phyloP scores from a whole-genome alignment of 2,113 vertebrate genomes.

The Amphiprion percula region DNA sequence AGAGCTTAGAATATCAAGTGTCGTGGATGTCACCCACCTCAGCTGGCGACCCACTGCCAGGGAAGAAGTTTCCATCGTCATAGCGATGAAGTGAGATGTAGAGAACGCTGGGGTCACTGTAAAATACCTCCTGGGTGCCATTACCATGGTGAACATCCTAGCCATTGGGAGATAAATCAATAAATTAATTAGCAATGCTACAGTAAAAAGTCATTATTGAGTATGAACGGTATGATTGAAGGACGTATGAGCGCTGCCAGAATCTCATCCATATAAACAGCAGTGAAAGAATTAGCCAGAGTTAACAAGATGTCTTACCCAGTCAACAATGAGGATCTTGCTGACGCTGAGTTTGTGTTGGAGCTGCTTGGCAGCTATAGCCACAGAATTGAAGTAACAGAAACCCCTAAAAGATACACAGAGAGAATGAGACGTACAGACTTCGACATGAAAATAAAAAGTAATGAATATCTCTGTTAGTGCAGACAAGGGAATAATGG shows the following conservation, averaged over 20 bases:
- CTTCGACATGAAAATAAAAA: not conserved
- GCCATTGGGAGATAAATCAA: not conserved
- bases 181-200: not conserved
- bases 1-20: not conserved
- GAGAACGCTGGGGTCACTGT: slow-evolving; percentile 90
- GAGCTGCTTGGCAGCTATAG: slow-evolving; percentile 90
- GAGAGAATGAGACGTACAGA: not conserved
- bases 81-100: slow-evolving; percentile 95
- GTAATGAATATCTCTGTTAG: not conserved
- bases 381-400: slow-evolving; percentile 96
- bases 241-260: too few species aligned
- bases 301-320: slow-evolving; percentile 84
- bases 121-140: slow-evolving; percentile 94
- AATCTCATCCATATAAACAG: not conserved
- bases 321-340: slow-evolving; percentile 96
- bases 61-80: slow-evolving; percentile 94
- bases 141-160: slow-evolving; percentile 97
- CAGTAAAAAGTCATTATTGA: not conserved
- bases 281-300: not conserved
- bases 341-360: slow-evolving; percentile 88
- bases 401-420: slow-evolving; percentile 86
- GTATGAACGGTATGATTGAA: not conserved
- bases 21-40: slow-evolving; percentile 82
- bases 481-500: not conserved
- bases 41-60: slow-evolving; percentile 90